Evolutionary conservation across 2,797 vertebrate species (phyloP).

Genomic region (Gastrophryne carolinensis): DNA sequence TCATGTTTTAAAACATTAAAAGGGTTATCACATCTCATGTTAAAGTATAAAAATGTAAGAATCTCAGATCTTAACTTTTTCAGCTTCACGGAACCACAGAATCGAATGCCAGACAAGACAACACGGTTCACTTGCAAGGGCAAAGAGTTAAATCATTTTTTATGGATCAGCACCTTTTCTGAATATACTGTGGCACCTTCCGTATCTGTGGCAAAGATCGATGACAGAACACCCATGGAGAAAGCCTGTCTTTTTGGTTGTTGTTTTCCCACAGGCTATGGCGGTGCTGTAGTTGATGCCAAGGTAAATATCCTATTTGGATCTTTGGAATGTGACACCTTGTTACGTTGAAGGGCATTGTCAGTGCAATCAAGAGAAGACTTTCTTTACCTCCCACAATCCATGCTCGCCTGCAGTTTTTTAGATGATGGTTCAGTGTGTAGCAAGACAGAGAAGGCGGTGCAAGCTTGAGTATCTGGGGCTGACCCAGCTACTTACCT

Average conservation of each 20-base stretch:
- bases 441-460: no score
- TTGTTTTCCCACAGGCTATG: conserved; percentile 72
- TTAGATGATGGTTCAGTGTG: no score
- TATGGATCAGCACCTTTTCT: conserved; percentile 72
- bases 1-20: no score
- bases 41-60: background rate
- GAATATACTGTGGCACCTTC: conserved; percentile 75
- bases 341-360: no score
- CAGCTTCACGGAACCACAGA: conserved; percentile 48
- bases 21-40: no score
- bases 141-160: conserved; percentile 68
- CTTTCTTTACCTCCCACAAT: no score
- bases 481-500: no score
- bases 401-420: no score
- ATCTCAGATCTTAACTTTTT: background rate
- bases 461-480: no score
- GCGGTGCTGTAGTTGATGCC: conserved; percentile 71
- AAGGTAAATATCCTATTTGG: no score
- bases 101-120: conserved; percentile 66
- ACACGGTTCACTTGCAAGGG: conserved; percentile 73
- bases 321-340: no score
- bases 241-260: conserved; percentile 74
- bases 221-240: conserved; percentile 68
- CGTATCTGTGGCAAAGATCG: conserved; percentile 63
- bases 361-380: no score